Percentiles rank a stretch among this genome's conserved stretches.
These are phyloP conservation scores for Falco punctatus DNA, from an alignment of 2,113 vertebrate species.

Conservation along the genomic window DNA sequence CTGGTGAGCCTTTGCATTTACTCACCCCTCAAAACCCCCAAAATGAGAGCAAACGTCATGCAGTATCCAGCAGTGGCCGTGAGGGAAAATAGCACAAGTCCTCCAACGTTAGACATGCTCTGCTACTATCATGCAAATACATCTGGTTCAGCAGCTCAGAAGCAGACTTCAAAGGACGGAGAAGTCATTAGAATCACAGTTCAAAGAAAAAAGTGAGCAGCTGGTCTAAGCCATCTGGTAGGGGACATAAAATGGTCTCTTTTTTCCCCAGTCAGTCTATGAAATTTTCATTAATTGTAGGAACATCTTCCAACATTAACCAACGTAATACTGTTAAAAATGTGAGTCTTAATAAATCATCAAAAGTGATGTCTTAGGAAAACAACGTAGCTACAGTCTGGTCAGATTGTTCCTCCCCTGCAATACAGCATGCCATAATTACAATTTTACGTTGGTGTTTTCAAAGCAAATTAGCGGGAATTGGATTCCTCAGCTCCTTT, in stretches of 20 bases:
- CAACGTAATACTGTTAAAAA: constrained; percentile 9
- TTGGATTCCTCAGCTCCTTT: constrained; percentile 28
- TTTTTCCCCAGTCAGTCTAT: constrained; percentile 33
- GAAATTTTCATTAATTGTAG: constrained; percentile 52
- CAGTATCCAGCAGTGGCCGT: not conserved
- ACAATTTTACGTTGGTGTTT: not conserved
- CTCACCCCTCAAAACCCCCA: not conserved
- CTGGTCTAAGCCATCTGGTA: constrained; percentile 51
- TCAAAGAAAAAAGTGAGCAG: constrained; percentile 60
- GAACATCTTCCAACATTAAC: constrained; percentile 39
- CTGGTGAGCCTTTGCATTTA: not conserved
- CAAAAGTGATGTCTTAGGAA: not conserved
- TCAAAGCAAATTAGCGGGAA: constrained; percentile 22
- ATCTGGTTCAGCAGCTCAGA: constrained; percentile 40
- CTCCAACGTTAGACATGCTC: not conserved
- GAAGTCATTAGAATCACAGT: constrained; percentile 50
- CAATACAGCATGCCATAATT: not conserved
- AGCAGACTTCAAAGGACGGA: constrained; percentile 63
- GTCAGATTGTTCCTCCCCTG: not conserved
- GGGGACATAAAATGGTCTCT: constrained; percentile 39
- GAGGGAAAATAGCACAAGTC: not conserved
- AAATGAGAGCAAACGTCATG: not conserved
- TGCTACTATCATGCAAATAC: constrained; percentile 51
- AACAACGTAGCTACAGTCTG: not conserved
- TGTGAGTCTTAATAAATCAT: constrained; percentile 32